Base-by-base conservation (phyloP, 2,797 vertebrate species). In the Myoxocephalus aenaeus region DNA sequence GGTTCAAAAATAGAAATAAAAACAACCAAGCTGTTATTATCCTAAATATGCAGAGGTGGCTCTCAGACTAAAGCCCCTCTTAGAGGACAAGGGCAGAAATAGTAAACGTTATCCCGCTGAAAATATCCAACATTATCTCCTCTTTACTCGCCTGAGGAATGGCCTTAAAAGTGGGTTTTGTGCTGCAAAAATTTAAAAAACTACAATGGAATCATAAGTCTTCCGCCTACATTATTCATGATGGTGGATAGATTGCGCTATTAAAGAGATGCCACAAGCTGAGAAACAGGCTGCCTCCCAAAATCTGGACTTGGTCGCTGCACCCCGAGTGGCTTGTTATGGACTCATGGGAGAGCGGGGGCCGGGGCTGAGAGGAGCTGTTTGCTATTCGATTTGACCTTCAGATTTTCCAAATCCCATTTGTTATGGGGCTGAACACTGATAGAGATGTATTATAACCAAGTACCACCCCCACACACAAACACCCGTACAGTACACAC, bases 341-440 rank as follows among this genome's bases (percentile, higher is more conserved):
- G 77, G 85, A 92, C 90, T 90, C 85, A 89, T 75, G 36, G 77
- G 72, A 85, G 87, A 79, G 18, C 29, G 29, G 32, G 29, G 76
- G 25, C 34, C 15, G 48, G 29, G 64, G 65, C 86, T 76, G 78
- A 89, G 86, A 85, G 74, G 69, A 64, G 72, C 71, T 81, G 86
- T 88, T 91, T 89, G 87, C 86, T 80, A 80, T 90, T 88, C 38
- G 61, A 90, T 89, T 86, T 92, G 91, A 93, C 91, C 92, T 92
- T 93, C 86, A 90, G 83, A 90, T 90, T 90, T 27, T 65, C 83
- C 73, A 84, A 89, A 90, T 89, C 90, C 77, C 83, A 90, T 92
- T 91, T 91, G 88, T 90, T 85, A 90, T 64, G 83, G 83, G 42
- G 79, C 86, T 90, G 75, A 89, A 86, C 68, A 65, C 65, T 83